Evolutionary conservation across 2,113 vertebrate species (phyloP), one percentile per base, ranked within the genome.

Genomic region (Ceyx melanurus): DNA sequence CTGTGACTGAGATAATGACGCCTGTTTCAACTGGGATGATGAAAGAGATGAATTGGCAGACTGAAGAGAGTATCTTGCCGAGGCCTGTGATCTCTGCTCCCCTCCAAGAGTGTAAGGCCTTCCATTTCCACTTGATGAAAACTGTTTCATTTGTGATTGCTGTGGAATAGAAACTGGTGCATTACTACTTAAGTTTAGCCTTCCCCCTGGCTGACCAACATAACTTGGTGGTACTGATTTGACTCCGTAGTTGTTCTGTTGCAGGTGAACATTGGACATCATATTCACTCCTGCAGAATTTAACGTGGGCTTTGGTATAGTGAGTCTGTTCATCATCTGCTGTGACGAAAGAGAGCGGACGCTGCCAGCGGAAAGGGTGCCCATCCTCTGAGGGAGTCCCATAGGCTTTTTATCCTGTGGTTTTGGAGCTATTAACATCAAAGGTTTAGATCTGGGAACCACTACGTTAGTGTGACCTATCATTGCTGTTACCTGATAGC

Each of bases 401-500:
- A 99, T 97, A 64, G 98, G 95, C 93, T 98, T 98, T 95, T 99
- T 99, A 66, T 99, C 99, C 94, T 98, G 98, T 60, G 97, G 97
- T 97, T 99, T 99, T 90, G 98, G 98, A 73, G 99, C 98, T 89
- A 99, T 98, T 22, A 99, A 97, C 97, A 99, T 97, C 90, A 99
- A 95, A 45, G 99, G 98, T 96, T 99, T 99, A 33, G 98, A 98
- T 51, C 99, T 98, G 7, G 99, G 99, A 60, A 99, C 98, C 33
- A 99, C 99, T 15, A 99, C 99, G 12, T 99, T 99, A 58, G 99
- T 99, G 97, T 99, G 99, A 11, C 99, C 99, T 40, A 99, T 99
- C 99, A 99, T 99, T 46, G 99, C 99, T 17, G 99, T 99, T 72
- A 99, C 99, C 97, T 99, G 99, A 94, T 99, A 99, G 31, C 99